Evolutionary conservation across 2,888 invertebrate genomes (phyloP).

Genomic region (Aromia moschata): DNA sequence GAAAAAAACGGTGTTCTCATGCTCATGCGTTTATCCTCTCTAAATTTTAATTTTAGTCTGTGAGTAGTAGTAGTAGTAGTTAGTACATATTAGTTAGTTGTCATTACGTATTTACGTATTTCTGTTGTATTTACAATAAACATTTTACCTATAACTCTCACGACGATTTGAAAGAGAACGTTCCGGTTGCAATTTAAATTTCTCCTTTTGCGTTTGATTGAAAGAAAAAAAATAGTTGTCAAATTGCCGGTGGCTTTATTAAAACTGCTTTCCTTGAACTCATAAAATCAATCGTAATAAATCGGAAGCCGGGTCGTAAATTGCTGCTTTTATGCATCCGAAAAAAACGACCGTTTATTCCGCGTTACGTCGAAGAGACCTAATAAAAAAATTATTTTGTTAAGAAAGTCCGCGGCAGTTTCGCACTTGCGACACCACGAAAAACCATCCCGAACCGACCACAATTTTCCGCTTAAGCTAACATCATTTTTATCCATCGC

Average conservation of each 20-base stretch:
- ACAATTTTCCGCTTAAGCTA: slow-evolving; percentile 26
- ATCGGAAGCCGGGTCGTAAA: background rate
- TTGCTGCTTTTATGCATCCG: background rate
- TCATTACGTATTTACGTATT: no score
- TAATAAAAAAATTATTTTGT: background rate
- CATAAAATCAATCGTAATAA: slow-evolving; percentile 6
- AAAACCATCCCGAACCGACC: slow-evolving; percentile 9
- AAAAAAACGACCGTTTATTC: slow-evolving; percentile 3
- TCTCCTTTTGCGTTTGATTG: background rate
- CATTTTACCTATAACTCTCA: no score
- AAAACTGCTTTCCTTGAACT: background rate
- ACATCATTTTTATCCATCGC: slow-evolving; percentile 16
- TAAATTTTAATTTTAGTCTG: no score
- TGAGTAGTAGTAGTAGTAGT: no score
- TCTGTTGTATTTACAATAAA: no score
- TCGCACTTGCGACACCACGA: slow-evolving; percentile 12
- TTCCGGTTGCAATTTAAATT: background rate
- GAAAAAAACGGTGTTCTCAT: no score
- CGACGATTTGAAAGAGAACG: no score
- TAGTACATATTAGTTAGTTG: no score
- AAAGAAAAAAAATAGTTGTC: background rate
- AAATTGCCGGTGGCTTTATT: background rate
- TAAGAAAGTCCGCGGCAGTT: slow-evolving; percentile 16
- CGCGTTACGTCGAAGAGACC: slow-evolving; percentile 3
- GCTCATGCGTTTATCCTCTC: no score